Evolutionary conservation across 2,113 vertebrate species (phyloP), one percentile per base, ranked within the genome.

Genomic region (Mobula birostris): DNA sequence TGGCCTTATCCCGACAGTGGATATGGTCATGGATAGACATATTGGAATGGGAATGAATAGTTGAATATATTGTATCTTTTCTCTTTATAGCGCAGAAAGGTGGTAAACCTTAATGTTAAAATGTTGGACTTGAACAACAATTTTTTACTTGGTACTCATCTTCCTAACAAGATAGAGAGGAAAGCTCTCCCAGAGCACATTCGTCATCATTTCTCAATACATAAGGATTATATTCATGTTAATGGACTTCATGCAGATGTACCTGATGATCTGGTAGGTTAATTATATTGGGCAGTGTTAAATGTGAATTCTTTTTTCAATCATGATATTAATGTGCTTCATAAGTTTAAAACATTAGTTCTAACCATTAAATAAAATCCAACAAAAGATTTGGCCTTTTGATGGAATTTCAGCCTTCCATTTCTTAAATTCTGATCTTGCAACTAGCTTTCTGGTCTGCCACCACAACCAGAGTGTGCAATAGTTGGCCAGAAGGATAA

Each of bases 111-210:
- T 77, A 98, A 99, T 0, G 96, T 99, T 85, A 97, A 96, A 95
- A 98, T 99, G 94, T 77, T 99, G 96, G 99, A 99, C 95, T 96
- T 99, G 70, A 99, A 97, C 95, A 98, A 97, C 0, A 96, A 97
- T 88, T 99, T 99, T 95, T 96, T 99, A 48, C 95, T 97, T 94
- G 97, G 98, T 95, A 95, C 98, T 95, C 97, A 98, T 95, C 95
- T 97, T 95, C 98, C 98, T 6, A 98, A 97, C 96, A 98, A 97
- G 95, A 98, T 99, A 85, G 98, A 98, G 27, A 97, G 96, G 94
- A 95, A 95, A 0, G 95, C 97, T 3, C 96, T 99, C 87, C 99
- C 99, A 7, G 97, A 98, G 8, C 97, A 98, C 94, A 96, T 99
- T 58, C 96, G 95, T 0, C 95, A 96, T 94, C 96, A 98, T 94